Evolutionary conservation across 2,797 vertebrate genomes (phyloP).

Genomic region (Sebastes oblongus): DNA sequence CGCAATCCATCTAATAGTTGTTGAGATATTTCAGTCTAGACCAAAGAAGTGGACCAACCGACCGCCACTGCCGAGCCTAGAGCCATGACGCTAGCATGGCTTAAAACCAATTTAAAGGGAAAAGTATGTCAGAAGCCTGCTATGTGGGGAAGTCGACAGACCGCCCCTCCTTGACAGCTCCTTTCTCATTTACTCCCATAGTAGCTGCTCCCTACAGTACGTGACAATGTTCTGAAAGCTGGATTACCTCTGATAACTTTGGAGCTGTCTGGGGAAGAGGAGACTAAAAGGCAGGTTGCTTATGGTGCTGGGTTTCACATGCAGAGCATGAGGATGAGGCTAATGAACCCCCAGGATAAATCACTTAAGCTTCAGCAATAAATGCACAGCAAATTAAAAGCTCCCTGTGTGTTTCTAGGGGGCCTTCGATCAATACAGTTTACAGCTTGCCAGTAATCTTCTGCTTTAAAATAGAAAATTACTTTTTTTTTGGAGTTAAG

Average conservation of each 20-base stretch:
- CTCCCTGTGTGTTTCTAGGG: constrained; percentile 45
- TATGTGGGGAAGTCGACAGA: neutral
- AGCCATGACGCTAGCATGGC: neutral
- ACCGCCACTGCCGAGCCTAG: neutral
- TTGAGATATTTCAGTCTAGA: neutral
- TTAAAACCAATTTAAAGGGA: neutral
- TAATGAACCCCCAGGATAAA: constrained; percentile 70
- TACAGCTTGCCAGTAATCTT: constrained; percentile 66
- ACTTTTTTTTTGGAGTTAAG: constrained; percentile 11
- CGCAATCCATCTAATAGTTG: neutral
- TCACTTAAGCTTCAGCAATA: constrained; percentile 73
- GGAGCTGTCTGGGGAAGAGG: constrained; percentile 29
- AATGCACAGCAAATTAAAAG: constrained; percentile 76
- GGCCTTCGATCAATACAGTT: constrained; percentile 64
- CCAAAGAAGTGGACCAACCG: neutral
- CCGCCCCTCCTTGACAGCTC: neutral
- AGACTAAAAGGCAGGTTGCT: constrained; percentile 61
- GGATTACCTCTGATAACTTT: constrained; percentile 60
- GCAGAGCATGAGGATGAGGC: constrained; percentile 53
- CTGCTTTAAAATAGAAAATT: constrained; percentile 53
- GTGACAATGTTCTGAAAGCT: constrained; percentile 41
- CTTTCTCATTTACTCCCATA: constrained; percentile 2
- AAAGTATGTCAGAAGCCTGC: neutral
- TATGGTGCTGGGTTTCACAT: constrained; percentile 53
- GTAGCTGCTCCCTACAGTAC: constrained; percentile 19